phyloP scores from a whole-genome alignment of 2,888 invertebrate genomes.

The Epinotia brunnichana region DNA sequence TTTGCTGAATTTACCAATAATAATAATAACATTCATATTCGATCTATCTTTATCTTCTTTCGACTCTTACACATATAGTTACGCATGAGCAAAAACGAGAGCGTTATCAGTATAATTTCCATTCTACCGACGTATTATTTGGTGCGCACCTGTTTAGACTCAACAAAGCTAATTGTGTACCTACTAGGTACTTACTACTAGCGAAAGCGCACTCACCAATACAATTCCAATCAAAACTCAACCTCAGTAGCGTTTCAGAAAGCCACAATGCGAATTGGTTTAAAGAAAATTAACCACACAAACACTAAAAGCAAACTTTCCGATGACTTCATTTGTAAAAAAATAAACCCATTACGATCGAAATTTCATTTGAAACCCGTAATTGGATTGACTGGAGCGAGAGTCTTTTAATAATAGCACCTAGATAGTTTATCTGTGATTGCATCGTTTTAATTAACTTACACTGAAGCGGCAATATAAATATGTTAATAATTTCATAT shows the following conservation, averaged over 20 bases:
- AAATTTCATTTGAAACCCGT: conserved; percentile 15
- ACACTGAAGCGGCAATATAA: neutral
- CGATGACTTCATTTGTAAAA: conserved; percentile 1
- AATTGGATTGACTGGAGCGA: conserved; percentile 23
- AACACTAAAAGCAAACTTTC: neutral
- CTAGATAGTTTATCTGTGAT: conserved; percentile 26
- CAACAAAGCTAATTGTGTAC: no score
- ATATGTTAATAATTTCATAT: conserved; percentile 16
- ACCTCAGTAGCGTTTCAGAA: neutral
- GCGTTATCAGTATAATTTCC: neutral
- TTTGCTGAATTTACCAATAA: no score
- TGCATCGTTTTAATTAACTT: conserved; percentile 31
- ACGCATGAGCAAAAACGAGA: no score
- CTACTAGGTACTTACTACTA: no score
- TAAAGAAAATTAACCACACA: neutral
- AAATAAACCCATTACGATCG: conserved; percentile 3
- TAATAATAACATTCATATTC: no score
- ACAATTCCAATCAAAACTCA: no score
- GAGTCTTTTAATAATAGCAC: neutral
- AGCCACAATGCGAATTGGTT: neutral
- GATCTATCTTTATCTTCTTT: no score
- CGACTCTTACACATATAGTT: no score
- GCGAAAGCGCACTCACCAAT: no score
- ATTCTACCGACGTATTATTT: neutral
- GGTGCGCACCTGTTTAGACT: no score